phyloP scores from a whole-genome alignment of 2,113 vertebrate genomes.

The Turnix velox region DNA sequence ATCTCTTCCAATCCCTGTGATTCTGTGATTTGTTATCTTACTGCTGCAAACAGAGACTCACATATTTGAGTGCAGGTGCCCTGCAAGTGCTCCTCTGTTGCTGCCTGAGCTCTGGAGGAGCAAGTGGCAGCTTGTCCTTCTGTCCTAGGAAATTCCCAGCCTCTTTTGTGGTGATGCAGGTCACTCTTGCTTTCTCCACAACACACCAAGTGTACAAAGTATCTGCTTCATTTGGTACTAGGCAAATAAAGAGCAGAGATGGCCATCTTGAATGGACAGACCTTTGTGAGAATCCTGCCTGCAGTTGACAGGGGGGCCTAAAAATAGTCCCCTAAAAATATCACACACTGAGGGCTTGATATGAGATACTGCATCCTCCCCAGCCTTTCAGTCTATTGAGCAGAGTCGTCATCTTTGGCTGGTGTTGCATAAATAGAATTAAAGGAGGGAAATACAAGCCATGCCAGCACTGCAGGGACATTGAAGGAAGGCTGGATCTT shows the following conservation, averaged over 20 bases:
- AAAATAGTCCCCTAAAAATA: slow-evolving; percentile 36
- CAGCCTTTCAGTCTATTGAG: background rate
- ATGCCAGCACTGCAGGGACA: background rate
- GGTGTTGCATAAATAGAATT: background rate
- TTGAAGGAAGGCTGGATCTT: background rate
- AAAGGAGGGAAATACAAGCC: background rate
- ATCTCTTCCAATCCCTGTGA: no score
- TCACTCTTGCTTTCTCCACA: background rate
- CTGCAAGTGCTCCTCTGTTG: background rate
- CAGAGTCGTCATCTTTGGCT: background rate
- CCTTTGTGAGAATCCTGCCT: background rate
- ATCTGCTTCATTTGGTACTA: background rate
- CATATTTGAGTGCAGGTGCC: background rate
- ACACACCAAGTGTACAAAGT: background rate
- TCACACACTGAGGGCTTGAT: background rate
- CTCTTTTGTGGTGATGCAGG: background rate
- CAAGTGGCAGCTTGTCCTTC: background rate
- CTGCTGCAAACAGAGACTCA: background rate
- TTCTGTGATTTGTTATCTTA: background rate
- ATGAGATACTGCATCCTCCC: background rate
- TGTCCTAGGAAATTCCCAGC: background rate
- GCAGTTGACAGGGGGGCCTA: background rate
- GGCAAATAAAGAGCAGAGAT: background rate
- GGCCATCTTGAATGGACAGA: background rate
- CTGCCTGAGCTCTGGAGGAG: background rate